These are phyloP conservation scores for Patella vulgata DNA, from an alignment of 1,140 invertebrate genomes.

Conservation along the genomic window DNA sequence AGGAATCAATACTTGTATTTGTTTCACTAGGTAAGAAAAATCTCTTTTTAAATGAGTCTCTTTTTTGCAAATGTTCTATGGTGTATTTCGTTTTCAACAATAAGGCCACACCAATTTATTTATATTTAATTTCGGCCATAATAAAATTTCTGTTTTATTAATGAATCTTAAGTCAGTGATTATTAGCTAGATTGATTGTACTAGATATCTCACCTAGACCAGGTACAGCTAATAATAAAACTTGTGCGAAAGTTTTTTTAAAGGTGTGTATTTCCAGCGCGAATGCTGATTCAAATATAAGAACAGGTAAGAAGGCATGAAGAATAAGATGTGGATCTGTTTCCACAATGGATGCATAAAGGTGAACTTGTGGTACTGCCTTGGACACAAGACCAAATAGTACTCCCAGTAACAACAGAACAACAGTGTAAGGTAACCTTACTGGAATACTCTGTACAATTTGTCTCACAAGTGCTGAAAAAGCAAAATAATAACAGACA, in stretches of 20 bases:
- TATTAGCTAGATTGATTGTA: no score
- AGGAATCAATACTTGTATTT: not conserved
- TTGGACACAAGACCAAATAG: constrained; percentile 47
- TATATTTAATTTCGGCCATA: no score
- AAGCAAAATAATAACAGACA: no score
- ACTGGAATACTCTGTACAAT: constrained; percentile 45
- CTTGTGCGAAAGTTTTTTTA: constrained; percentile 63
- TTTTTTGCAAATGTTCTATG: no score
- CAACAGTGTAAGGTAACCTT: constrained; percentile 60
- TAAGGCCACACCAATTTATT: no score
- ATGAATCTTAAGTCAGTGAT: no score
- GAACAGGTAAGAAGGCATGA: constrained; percentile 67
- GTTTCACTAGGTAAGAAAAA: not conserved
- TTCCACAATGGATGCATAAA: constrained; percentile 45
- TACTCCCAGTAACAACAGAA: constrained; percentile 58
- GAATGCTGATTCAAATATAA: constrained; percentile 70
- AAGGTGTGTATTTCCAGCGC: constrained; percentile 68
- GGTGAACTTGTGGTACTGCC: constrained; percentile 24
- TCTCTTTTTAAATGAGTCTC: not conserved
- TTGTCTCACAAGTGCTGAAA: constrained; percentile 52
- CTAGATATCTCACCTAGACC: constrained; percentile 58
- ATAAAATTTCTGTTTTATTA: no score
- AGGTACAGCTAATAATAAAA: constrained; percentile 65
- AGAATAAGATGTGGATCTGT: constrained; percentile 65
- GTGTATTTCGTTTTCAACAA: no score